These are phyloP conservation scores for Caenorhabditis parvicauda DNA, from an alignment of 2,888 invertebrate species.

Conservation along the genomic window DNA sequence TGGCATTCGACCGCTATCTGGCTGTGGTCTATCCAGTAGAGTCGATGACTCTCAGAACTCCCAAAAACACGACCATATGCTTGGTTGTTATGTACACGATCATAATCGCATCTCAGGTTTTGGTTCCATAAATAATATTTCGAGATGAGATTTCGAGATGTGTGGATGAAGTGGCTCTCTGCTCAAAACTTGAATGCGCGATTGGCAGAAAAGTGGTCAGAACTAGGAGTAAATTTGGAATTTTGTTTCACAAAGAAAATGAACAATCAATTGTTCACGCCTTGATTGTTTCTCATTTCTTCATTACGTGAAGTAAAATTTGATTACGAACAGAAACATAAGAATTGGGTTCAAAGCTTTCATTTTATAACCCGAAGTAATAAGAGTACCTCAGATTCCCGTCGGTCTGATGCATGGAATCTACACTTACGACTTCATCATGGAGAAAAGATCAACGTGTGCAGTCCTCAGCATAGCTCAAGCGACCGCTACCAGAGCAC, in stretches of 20 bases:
- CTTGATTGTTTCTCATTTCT: no score
- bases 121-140: slow-evolving; percentile 5
- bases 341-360: no score
- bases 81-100: slow-evolving; percentile 45
- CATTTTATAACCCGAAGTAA: not conserved
- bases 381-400: slow-evolving; percentile 35
- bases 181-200: no score
- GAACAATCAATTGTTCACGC: no score
- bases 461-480: slow-evolving; percentile 54
- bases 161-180: not conserved
- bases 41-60: slow-evolving; percentile 50
- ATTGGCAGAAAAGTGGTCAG: not conserved
- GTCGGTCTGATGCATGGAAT: slow-evolving; percentile 44
- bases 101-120: slow-evolving; percentile 53
- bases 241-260: not conserved
- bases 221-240: not conserved
- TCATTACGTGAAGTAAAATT: no score
- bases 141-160: not conserved
- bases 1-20: slow-evolving; percentile 85
- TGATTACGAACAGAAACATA: no score
- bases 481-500: slow-evolving; percentile 37
- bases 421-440: slow-evolving; percentile 51
- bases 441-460: slow-evolving; percentile 53
- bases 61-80: slow-evolving; percentile 49
- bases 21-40: slow-evolving; percentile 88